Evolutionary conservation across 1,140 invertebrate genomes (phyloP), one percentile per base, ranked within the genome.

Genomic region (Neelides sp.): DNA sequence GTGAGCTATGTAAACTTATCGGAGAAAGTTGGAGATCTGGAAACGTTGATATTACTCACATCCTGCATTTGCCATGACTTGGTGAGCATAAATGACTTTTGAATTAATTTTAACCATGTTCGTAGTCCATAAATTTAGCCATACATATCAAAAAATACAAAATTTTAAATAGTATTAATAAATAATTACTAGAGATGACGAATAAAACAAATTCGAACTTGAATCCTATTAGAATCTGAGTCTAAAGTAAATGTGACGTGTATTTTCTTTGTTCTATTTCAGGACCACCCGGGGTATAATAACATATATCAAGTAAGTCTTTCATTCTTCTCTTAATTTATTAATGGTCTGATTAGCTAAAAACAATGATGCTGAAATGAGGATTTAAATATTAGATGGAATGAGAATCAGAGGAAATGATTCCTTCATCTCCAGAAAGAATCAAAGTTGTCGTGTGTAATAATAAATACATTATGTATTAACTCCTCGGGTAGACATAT

Each of bases 41-140:
- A 89, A 67, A 76, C 83, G 34, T 71, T 85, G 10, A 78, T 88
- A 36, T 68, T 90, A 27, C 72, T 90, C 24, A 82, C 84, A 13
- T 85, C 85, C 8, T 85, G 81, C 64, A 83, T 90, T 32, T 88
- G 85, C 62, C 89, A 93, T 66, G 89, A 93, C 68, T 70, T 92
- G 28, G 7, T 32, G n/a, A 32, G n/a, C n/a, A n/a, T n/a, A n/a
- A n/a, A n/a, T n/a, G n/a, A n/a, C n/a, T n/a, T n/a, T n/a, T n/a
- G n/a, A n/a, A n/a, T n/a, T n/a, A n/a, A n/a, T n/a, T n/a, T n/a
- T n/a, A n/a, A n/a, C n/a, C n/a, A n/a, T n/a, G n/a, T n/a, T n/a
- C n/a, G n/a, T n/a, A n/a, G n/a, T n/a, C n/a, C n/a, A n/a, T n/a
- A n/a, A n/a, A n/a, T n/a, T n/a, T n/a, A n/a, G n/a, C n/a, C n/a